Percentiles rank a stretch among this genome's conserved stretches.
Conservation (phyloP, 2,888 invertebrate genomes). For the Eurytoma californica region DNA sequence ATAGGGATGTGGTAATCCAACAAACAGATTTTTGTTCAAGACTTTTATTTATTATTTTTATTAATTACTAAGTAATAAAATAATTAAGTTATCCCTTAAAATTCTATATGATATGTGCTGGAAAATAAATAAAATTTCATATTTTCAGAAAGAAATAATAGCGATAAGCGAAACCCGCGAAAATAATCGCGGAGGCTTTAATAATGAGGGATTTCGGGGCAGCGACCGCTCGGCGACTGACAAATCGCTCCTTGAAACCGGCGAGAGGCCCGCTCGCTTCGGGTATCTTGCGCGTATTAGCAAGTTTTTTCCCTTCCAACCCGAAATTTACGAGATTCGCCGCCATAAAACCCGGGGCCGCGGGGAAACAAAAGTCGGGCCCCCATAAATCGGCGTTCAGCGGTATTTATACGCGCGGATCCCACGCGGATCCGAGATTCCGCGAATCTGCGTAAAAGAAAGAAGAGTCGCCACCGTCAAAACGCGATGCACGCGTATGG, state of each 20-base stretch:
- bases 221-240: conserved; percentile 38
- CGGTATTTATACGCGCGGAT: conserved; percentile 34
- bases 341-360: conserved; percentile 36
- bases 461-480: neutral
- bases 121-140: too few relatives aligned
- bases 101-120: too few relatives aligned
- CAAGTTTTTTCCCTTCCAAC: conserved; percentile 15
- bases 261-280: conserved; percentile 15
- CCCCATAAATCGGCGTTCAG: conserved; percentile 46
- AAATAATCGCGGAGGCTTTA: too few relatives aligned
- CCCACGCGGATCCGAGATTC: conserved; percentile 33
- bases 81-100: too few relatives aligned
- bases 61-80: too few relatives aligned
- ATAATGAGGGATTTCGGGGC: conserved; percentile 43
- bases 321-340: conserved; percentile 51
- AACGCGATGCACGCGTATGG: too few relatives aligned
- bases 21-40: too few relatives aligned
- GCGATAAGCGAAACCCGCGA: neutral
- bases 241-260: conserved; percentile 33
- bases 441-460: conserved; percentile 9
- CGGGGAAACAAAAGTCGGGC: conserved; percentile 40
- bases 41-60: too few relatives aligned
- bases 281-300: conserved; percentile 43
- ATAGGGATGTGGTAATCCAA: too few relatives aligned
- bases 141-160: too few relatives aligned